These are phyloP conservation scores for Isaurus tuberculatus DNA, from an alignment of 92 coral and sea anemone genomes.

Conservation along the genomic window DNA sequence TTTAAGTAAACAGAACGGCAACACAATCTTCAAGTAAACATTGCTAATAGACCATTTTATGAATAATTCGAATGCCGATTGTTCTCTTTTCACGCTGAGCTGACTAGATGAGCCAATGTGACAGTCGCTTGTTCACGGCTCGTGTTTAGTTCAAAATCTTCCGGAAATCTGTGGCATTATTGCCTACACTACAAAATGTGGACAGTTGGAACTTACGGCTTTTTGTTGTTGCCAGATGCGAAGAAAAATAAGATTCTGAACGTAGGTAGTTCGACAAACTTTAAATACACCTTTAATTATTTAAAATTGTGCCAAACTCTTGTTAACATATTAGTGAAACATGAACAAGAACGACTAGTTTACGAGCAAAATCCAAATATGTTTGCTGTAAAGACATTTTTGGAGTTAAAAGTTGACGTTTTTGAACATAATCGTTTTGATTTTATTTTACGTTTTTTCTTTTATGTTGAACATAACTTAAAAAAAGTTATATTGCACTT, in stretches of 20 bases:
- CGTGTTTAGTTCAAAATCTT: neutral
- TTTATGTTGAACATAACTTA: neutral
- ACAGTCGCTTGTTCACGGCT: neutral
- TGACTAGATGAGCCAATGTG: constrained; percentile 24
- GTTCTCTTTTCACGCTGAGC: constrained; percentile 35
- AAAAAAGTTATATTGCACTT: neutral
- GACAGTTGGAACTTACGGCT: constrained; percentile 38
- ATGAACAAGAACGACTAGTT: neutral
- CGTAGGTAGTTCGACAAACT: constrained; percentile 15
- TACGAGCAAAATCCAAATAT: neutral
- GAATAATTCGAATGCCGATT: constrained; percentile 49
- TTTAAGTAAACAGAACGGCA: constrained; percentile 13
- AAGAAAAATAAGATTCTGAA: constrained; percentile 40
- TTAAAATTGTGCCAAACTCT: constrained; percentile 19
- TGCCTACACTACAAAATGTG: constrained; percentile 21
- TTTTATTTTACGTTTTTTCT: neutral
- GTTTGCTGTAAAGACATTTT: neutral
- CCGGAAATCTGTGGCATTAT: constrained; percentile 21
- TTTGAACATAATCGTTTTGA: neutral
- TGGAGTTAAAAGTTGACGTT: neutral
- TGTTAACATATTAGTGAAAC: neutral
- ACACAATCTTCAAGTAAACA: constrained; percentile 29
- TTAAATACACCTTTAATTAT: neutral
- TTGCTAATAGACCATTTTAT: constrained; percentile 40
- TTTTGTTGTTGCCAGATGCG: constrained; percentile 42